These are phyloP conservation scores for Scelioninae gen. 2 DNA, from an alignment of 2,888 invertebrate genomes.

Conservation along the genomic window DNA sequence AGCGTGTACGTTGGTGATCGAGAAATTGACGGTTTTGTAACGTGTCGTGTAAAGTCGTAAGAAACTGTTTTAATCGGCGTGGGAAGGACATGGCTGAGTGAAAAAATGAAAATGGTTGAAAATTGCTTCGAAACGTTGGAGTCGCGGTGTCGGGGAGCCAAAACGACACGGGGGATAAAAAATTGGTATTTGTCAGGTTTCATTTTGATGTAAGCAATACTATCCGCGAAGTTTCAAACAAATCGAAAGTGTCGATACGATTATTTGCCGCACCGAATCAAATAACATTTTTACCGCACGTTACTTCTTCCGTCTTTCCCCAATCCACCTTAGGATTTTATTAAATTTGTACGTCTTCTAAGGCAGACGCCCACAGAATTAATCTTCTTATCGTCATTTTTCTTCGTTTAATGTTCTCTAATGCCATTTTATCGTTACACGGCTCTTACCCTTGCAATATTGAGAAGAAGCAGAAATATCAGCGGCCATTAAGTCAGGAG, in stretches of 20 bases:
- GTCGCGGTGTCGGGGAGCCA: neutral
- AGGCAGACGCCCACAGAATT: conserved; percentile 50
- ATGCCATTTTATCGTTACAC: conserved; percentile 48
- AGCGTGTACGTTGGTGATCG: no score
- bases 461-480: conserved; percentile 43
- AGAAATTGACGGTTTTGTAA: neutral
- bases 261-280: conserved; percentile 52
- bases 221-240: conserved; percentile 42
- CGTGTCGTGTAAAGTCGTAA: no score
- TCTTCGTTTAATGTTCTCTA: conserved; percentile 53
- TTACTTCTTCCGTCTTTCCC: conserved; percentile 44
- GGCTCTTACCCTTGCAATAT: conserved; percentile 25
- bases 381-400: conserved; percentile 57
- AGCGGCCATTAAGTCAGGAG: conserved; percentile 27
- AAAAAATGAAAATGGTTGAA: conserved; percentile 6
- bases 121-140: conserved; percentile 4
- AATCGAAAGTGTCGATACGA: conserved; percentile 53
- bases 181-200: conserved; percentile 41
- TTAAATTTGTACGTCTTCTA: conserved; percentile 57
- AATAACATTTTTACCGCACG: conserved; percentile 54
- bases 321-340: conserved; percentile 51
- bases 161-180: neutral
- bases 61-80: no score
- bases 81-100: no score
- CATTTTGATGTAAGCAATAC: conserved; percentile 46